A percentile compares a stretch with the other conserved stretches of the same genome.
Evolutionary conservation across 2,113 vertebrate species (phyloP).

Genomic region (Cinclus cinclus): DNA sequence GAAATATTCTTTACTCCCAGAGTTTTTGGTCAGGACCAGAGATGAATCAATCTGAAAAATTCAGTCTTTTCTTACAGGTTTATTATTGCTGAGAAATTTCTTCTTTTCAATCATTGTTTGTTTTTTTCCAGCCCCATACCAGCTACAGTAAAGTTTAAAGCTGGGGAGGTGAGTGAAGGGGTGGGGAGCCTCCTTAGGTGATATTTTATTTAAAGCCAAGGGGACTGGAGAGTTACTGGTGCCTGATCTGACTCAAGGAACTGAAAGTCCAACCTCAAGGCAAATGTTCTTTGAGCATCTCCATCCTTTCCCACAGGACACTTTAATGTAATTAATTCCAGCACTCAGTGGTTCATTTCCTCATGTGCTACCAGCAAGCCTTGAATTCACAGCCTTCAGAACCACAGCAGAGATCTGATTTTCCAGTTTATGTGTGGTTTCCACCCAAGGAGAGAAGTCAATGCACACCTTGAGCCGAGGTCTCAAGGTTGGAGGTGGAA

Average conservation of each 20-base stretch:
- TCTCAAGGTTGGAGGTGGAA: neutral
- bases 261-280: neutral
- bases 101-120: neutral
- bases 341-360: neutral
- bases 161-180: neutral
- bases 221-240: neutral
- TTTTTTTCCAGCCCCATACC: neutral
- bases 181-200: neutral
- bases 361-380: neutral
- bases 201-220: neutral
- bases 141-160: neutral
- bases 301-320: neutral
- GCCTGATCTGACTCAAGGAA: neutral
- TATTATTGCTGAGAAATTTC: neutral
- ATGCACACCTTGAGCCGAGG: fast-evolving
- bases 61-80: neutral
- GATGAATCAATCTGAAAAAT: neutral
- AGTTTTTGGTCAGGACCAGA: neutral
- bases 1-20: neutral
- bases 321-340: neutral
- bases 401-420: neutral
- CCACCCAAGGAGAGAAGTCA: neutral
- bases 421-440: neutral
- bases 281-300: neutral
- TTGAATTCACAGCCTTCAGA: neutral